Evolutionary conservation across 2,113 vertebrate genomes (phyloP).

Genomic region (Oophaga pumilio): DNA sequence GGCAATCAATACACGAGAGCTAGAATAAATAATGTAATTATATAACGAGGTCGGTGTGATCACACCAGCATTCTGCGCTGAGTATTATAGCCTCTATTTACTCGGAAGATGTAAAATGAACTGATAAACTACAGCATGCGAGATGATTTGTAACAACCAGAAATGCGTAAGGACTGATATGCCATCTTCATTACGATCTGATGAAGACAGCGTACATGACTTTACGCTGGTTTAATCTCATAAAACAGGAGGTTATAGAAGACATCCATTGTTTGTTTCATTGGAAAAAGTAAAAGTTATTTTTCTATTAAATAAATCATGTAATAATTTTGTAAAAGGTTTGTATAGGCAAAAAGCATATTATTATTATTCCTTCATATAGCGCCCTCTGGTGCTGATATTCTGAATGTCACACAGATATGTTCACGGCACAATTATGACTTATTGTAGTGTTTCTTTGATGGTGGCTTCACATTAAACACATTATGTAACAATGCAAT

Average conservation of each 20-base stretch:
- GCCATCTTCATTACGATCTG: neutral
- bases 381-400: slow-evolving; percentile 3
- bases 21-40: slow-evolving; percentile 36
- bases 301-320: slow-evolving; percentile 8
- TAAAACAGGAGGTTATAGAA: neutral
- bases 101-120: slow-evolving; percentile 19
- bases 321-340: slow-evolving; percentile 23
- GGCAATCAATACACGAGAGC: slow-evolving; percentile 45
- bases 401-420: neutral
- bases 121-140: neutral
- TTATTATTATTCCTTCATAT: neutral
- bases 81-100: neutral
- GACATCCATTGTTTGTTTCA: neutral
- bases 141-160: neutral
- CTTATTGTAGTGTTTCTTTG: neutral
- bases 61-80: neutral
- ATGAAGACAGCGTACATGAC: neutral
- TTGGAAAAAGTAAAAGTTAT: neutral
- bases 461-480: neutral
- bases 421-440: neutral
- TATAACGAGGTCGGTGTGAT: slow-evolving; percentile 26
- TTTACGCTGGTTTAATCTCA: neutral
- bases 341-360: slow-evolving; percentile 6
- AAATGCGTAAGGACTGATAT: neutral
- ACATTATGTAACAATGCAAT: neutral